Percentiles rank a stretch among this genome's conserved stretches.
These are phyloP conservation scores for Eleginops maclovinus DNA, from an alignment of 2,113 vertebrate species.

Conservation along the genomic window DNA sequence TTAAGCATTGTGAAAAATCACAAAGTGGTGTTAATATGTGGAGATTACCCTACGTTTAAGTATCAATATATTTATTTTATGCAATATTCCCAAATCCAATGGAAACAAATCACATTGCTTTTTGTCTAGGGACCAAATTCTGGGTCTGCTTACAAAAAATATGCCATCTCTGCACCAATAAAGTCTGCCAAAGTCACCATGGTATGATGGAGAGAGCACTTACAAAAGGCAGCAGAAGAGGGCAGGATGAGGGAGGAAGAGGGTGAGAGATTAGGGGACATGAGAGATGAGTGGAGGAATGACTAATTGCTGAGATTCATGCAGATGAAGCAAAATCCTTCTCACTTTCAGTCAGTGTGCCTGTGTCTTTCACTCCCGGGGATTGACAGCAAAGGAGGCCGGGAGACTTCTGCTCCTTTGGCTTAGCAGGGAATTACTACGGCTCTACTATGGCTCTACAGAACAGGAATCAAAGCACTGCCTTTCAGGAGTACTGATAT, in stretches of 20 bases:
- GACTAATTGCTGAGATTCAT: conserved; percentile 56
- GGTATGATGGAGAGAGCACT: conserved; percentile 30
- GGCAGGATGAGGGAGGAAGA: conserved; percentile 21
- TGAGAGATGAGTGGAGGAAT: conserved; percentile 48
- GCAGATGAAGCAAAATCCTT: conserved; percentile 61
- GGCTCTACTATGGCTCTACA: background rate
- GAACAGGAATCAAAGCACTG: no score
- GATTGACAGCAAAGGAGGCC: background rate
- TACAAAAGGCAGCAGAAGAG: conserved; percentile 55
- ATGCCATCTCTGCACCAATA: background rate
- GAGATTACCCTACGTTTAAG: no score
- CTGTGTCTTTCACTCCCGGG: background rate
- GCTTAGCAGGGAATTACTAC: background rate
- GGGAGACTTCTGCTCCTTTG: background rate
- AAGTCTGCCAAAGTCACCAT: conserved; percentile 21
- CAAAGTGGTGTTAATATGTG: no score
- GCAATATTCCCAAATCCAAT: no score
- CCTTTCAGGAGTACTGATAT: no score
- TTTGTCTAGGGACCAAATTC: no score
- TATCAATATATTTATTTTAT: no score
- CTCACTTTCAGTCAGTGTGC: conserved; percentile 8
- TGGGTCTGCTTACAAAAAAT: no score
- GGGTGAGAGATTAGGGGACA: conserved; percentile 45
- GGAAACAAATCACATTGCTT: no score
- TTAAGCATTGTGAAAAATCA: no score